Base-by-base conservation (phyloP, 2,888 invertebrate species). In the Diloba caeruleocephala region DNA sequence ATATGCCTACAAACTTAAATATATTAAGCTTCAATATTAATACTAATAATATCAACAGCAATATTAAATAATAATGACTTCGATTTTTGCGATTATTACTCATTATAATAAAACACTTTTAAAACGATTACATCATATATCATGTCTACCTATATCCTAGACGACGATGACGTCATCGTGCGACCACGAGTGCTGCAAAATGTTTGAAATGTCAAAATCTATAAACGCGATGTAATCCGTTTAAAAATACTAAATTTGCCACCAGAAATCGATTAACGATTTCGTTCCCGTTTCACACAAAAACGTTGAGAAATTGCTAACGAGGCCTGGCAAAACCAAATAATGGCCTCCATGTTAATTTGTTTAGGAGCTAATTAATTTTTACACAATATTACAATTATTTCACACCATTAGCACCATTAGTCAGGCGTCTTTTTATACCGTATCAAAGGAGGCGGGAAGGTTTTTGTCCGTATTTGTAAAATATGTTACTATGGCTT, bases 271-370 rank as follows among this genome's bases (percentile, higher is more conserved):
- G 26, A 33, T 44, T 49, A 14, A 26, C 41, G 32, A 51, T 52
- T 43, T 65, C 34, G 5, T 15, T 12, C 39, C 23, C 36, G 58
- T 57, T 58, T 57, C 36, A 34, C 28, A 29, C 13, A 4, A 36
- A 65, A 38, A 65, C 34, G n/a, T n/a, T n/a, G n/a, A n/a, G n/a
- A n/a, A n/a, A n/a, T 10, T 46, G 61, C 60, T 52, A 53, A 65
- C 21, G 42, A 28, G 2, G 5, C 14, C 38, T 15, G 42, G 33
- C 54, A 49, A 34, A 37, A 13, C 6, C 44, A 53, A 66, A 60
- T 49, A 65, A 48, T 63, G 26, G 37, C 9, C 28, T 21, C 29
- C 10, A 19, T 49, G 33, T 53, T 53, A 49, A 63, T 63, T 65
- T 44, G 10, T 42, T 52, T 42, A 13, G 12, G 14, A 33, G 23